Conservation (phyloP, 1,140 invertebrate genomes). For the Drosophila mauritiana region DNA sequence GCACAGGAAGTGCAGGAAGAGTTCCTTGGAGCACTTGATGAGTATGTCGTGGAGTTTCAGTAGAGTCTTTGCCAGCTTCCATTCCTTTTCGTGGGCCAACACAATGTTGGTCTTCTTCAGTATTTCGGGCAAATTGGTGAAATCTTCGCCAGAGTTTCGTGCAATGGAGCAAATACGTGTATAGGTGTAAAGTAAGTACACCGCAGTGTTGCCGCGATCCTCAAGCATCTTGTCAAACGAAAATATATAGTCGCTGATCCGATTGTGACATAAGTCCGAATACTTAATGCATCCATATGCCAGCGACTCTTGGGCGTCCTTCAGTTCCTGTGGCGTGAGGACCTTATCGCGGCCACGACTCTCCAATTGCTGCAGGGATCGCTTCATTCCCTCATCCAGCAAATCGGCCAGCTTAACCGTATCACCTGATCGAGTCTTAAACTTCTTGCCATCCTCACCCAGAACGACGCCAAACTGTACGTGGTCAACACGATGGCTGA, state of each 20-base stretch:
- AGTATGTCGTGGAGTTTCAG: constrained; percentile 95
- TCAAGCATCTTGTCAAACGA: constrained; percentile 99
- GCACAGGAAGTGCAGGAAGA: constrained; percentile 95
- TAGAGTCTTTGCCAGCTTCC: constrained; percentile 96
- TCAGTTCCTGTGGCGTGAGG: constrained; percentile 93
- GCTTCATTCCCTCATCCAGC: constrained; percentile 96
- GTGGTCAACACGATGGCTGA: constrained; percentile 92
- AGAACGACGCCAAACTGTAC: constrained; percentile 98
- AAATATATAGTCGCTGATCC: constrained; percentile 98
- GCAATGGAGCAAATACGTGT: constrained; percentile 97
- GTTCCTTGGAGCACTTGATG: constrained; percentile 92
- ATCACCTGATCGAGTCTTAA: constrained; percentile 99
- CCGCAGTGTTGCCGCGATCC: constrained; percentile 99
- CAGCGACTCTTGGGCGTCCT: constrained; percentile 93
- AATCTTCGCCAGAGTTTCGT: constrained; percentile 89
- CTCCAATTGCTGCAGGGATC: constrained; percentile 93
- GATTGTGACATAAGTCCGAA: constrained; percentile 97
- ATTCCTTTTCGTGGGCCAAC: constrained; percentile 96
- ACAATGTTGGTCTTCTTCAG: constrained; percentile 80
- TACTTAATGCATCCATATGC: constrained; percentile 99
- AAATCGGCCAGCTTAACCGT: constrained; percentile 95
- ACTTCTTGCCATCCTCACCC: constrained; percentile 99
- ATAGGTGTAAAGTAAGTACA: constrained; percentile 98
- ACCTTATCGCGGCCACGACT: constrained; percentile 96
- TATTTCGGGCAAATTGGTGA: constrained; percentile 86